Conservation (phyloP, 2,888 invertebrate genomes). For the Trichacis sp. region DNA sequence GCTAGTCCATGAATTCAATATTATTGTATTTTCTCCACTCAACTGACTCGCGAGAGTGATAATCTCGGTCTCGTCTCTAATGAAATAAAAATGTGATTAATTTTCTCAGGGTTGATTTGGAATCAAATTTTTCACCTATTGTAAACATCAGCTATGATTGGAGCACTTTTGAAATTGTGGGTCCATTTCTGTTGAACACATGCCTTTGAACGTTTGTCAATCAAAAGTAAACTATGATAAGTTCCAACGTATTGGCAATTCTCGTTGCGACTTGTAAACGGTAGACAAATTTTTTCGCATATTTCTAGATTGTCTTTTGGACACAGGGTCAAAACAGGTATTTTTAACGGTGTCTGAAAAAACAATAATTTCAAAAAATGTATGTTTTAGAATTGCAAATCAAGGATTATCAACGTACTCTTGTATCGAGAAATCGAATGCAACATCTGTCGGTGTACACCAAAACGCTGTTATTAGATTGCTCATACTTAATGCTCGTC, state of each 20-base stretch:
- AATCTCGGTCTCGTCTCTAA: conserved; percentile 57
- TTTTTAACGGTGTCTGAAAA: conserved; percentile 46
- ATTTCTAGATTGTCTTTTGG: conserved; percentile 55
- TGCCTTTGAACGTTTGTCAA: conserved; percentile 56
- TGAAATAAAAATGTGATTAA: too few species aligned
- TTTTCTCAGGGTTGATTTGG: too few species aligned
- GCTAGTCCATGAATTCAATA: conserved; percentile 59
- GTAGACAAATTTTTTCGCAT: conserved; percentile 58
- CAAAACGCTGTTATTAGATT: conserved; percentile 50
- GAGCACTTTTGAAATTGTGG: conserved; percentile 72
- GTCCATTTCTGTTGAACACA: conserved; percentile 72
- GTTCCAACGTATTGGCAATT: conserved; percentile 57
- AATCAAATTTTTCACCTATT: conserved; percentile 63
- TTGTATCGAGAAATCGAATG: conserved; percentile 56
- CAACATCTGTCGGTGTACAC: conserved; percentile 60
- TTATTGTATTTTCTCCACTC: conserved; percentile 54
- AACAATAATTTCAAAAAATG: conserved; percentile 4
- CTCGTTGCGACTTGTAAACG: conserved; percentile 53
- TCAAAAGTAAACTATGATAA: conserved; percentile 58
- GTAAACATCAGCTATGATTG: conserved; percentile 68
- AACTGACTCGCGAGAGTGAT: conserved; percentile 58
- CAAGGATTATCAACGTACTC: conserved; percentile 47
- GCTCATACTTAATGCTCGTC: conserved; percentile 55
- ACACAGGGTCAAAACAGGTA: conserved; percentile 54
- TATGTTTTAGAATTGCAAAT: not conserved